Evolutionary conservation across 2,797 vertebrate genomes (phyloP).

Genomic region (Artibeus jamaicensis): DNA sequence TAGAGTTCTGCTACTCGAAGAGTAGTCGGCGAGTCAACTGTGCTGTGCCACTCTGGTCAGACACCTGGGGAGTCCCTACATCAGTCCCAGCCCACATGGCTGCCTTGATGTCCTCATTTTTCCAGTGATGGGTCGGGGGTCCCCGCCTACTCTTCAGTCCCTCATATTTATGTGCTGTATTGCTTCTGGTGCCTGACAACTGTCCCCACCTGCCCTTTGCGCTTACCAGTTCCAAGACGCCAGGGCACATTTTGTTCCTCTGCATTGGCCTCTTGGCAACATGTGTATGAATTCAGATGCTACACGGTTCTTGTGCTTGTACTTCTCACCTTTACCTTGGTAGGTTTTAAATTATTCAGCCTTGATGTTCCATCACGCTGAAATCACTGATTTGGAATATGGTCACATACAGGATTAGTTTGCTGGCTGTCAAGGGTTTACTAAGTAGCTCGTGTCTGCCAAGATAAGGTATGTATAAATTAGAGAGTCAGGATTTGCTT

Average conservation of each 20-base stretch:
- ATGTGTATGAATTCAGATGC: constrained; percentile 36
- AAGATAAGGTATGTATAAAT: constrained; percentile 70
- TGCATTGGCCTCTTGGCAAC: background rate
- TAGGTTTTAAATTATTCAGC: constrained; percentile 69
- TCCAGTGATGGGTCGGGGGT: background rate
- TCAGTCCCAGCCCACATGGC: background rate
- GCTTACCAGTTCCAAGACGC: background rate
- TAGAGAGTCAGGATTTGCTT: constrained; percentile 62
- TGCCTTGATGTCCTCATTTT: background rate
- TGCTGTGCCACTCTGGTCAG: background rate
- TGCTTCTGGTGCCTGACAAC: background rate
- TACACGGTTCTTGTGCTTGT: constrained; percentile 29
- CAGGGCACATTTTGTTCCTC: background rate
- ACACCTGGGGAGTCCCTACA: background rate
- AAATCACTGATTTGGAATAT: constrained; percentile 66
- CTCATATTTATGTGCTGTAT: background rate
- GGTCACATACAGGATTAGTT: constrained; percentile 66
- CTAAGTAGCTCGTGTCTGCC: constrained; percentile 54
- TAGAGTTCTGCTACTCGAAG: too few species aligned
- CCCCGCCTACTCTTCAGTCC: background rate
- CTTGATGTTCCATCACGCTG: constrained; percentile 46
- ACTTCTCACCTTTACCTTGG: constrained; percentile 57
- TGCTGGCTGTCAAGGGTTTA: constrained; percentile 63
- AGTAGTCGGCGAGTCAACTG: background rate
- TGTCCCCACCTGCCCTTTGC: background rate